Evolutionary conservation across 2,797 vertebrate species (phyloP).

Genomic region (Lagocephalus sceleratus): DNA sequence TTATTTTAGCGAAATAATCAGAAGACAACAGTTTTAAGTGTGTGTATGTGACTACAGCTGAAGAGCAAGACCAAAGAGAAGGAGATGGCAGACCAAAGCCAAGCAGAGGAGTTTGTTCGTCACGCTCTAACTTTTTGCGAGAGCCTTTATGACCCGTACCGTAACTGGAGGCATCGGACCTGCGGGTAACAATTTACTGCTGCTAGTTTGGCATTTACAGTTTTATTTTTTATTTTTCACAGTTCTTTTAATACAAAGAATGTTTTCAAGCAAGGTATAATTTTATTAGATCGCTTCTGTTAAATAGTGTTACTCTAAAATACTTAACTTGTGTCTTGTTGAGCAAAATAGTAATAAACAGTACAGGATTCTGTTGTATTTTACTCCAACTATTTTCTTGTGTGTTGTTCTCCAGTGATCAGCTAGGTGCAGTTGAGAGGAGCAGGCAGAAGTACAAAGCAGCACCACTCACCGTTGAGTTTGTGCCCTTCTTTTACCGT

Average conservation of each 20-base stretch:
- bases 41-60: conserved; percentile 71
- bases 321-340: neutral
- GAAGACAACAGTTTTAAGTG: neutral
- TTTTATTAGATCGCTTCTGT: neutral
- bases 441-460: conserved; percentile 97
- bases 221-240: too few relatives aligned
- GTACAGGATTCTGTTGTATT: neutral
- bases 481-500: conserved; percentile 99
- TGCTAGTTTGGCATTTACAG: neutral
- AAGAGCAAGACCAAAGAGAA: conserved; percentile 98
- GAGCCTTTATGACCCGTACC: conserved; percentile 95
- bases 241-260: too few relatives aligned
- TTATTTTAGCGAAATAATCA: neutral
- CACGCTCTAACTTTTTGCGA: conserved; percentile 94
- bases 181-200: conserved; percentile 78
- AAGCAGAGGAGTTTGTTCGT: conserved; percentile 94
- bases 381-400: neutral
- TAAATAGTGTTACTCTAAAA: neutral
- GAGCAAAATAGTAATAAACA: neutral
- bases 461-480: conserved; percentile 93
- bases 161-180: conserved; percentile 91
- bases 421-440: conserved; percentile 86
- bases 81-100: conserved; percentile 91
- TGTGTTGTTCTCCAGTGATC: conserved; percentile 68
- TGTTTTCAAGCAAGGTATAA: neutral